A percentile compares a stretch with the other conserved stretches of the same genome.
phyloP scores from a whole-genome alignment of 2,797 vertebrate genomes.

The Sphenopsis melanotis region DNA sequence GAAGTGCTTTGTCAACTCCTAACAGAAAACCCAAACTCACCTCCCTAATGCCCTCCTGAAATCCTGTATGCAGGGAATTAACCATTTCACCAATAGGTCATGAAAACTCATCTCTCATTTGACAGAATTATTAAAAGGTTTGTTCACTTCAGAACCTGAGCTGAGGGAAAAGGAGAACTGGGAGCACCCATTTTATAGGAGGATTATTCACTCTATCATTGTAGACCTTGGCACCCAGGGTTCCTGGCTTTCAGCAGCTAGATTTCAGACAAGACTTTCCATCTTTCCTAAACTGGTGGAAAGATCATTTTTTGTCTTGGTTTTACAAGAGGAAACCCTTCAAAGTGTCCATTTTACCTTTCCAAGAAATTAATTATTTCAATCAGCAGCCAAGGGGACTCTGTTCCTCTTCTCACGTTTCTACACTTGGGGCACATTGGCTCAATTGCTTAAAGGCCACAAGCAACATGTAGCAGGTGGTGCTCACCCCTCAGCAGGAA shows the following conservation, averaged over 20 bases:
- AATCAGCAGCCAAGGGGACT: neutral
- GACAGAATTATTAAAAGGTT: neutral
- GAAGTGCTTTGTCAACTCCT: neutral
- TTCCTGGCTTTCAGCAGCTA: neutral
- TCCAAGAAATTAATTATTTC: neutral
- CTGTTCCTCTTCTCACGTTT: neutral
- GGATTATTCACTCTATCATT: neutral
- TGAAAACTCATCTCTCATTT: neutral
- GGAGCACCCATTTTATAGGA: neutral
- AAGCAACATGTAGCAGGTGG: neutral
- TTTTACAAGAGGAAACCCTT: neutral
- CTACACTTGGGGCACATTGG: neutral
- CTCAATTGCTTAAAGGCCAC: neutral
- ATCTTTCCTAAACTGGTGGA: neutral
- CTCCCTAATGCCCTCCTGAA: neutral
- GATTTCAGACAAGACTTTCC: neutral
- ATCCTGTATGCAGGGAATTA: neutral
- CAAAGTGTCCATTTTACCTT: neutral
- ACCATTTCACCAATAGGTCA: accelerated
- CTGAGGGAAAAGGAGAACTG: neutral
- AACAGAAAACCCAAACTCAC: neutral
- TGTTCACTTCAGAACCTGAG: neutral
- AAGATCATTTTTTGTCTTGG: neutral
- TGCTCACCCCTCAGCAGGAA: neutral
- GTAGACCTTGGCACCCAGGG: neutral